phyloP scores from a whole-genome alignment of 2,797 vertebrate species.

The Poeciliopsis turneri region DNA sequence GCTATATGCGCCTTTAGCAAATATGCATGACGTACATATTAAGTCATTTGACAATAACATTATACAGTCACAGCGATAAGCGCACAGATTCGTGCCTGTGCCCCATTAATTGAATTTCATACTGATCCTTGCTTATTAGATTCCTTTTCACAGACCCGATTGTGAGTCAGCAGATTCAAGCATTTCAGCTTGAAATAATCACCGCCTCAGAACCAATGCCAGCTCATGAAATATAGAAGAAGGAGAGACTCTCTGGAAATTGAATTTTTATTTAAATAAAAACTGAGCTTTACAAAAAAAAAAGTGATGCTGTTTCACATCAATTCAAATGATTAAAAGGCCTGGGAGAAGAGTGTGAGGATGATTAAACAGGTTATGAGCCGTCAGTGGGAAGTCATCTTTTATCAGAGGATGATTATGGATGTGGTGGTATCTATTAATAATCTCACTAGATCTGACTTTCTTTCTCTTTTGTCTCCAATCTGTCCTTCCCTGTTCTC shows the following conservation, averaged over 20 bases:
- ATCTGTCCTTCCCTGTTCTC: constrained; percentile 16
- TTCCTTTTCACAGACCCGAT: constrained; percentile 36
- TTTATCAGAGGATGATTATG: constrained; percentile 24
- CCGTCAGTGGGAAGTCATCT: constrained; percentile 40
- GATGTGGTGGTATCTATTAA: constrained; percentile 31
- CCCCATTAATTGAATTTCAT: constrained; percentile 64
- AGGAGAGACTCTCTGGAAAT: constrained; percentile 30
- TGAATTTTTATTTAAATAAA: constrained; percentile 45
- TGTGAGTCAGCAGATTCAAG: constrained; percentile 63
- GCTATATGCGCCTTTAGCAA: not conserved
- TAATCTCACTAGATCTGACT: constrained; percentile 28
- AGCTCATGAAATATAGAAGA: constrained; percentile 52
- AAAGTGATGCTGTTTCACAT: constrained; percentile 29
- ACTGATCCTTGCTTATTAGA: constrained; percentile 65
- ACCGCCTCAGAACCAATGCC: constrained; percentile 29
- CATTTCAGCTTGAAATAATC: constrained; percentile 36
- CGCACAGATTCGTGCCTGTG: not conserved
- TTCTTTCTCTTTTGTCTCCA: constrained; percentile 35
- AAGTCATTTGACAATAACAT: not conserved
- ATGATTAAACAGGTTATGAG: constrained; percentile 42
- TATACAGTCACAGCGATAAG: not conserved
- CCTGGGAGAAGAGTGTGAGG: constrained; percentile 21
- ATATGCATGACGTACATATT: not conserved
- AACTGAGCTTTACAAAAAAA: constrained; percentile 20
- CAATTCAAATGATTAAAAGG: constrained; percentile 44